Evolutionary conservation across 2,797 vertebrate species (phyloP).

Genomic region (Glyptemys insculpta): DNA sequence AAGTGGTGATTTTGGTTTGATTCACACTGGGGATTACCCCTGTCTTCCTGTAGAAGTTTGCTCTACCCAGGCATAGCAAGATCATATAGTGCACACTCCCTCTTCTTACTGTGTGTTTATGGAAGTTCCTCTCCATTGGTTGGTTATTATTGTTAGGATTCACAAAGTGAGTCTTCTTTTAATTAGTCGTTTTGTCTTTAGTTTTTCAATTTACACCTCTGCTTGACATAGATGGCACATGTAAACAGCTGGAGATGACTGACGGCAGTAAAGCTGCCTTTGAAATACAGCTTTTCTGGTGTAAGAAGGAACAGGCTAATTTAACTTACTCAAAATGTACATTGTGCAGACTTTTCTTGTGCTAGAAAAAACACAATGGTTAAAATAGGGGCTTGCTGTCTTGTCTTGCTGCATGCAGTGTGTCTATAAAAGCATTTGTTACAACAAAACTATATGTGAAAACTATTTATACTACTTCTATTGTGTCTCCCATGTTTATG

Average conservation of each 20-base stretch:
- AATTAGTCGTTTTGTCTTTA: constrained; percentile 48
- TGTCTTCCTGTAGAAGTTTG: neutral
- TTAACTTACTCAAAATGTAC: too few relatives aligned
- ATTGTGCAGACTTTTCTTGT: neutral
- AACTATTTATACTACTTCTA: neutral
- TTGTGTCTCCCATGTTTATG: neutral
- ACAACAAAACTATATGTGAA: too few relatives aligned
- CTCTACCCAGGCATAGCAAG: neutral
- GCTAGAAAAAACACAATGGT: neutral
- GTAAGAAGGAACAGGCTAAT: neutral
- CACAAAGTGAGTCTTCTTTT: constrained; percentile 21
- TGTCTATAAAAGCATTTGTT: neutral
- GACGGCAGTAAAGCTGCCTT: constrained; percentile 4
- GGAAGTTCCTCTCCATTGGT: neutral
- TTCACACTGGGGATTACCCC: neutral
- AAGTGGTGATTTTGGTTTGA: neutral
- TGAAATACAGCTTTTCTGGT: neutral
- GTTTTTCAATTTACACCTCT: constrained; percentile 50
- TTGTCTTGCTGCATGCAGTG: neutral
- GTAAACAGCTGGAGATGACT: neutral
- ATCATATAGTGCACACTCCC: neutral
- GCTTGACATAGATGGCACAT: neutral
- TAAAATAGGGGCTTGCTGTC: neutral
- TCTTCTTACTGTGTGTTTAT: neutral
- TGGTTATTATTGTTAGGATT: accelerated